Conservation (phyloP, 2,888 invertebrate genomes). For the Stenodera caucasica region DNA sequence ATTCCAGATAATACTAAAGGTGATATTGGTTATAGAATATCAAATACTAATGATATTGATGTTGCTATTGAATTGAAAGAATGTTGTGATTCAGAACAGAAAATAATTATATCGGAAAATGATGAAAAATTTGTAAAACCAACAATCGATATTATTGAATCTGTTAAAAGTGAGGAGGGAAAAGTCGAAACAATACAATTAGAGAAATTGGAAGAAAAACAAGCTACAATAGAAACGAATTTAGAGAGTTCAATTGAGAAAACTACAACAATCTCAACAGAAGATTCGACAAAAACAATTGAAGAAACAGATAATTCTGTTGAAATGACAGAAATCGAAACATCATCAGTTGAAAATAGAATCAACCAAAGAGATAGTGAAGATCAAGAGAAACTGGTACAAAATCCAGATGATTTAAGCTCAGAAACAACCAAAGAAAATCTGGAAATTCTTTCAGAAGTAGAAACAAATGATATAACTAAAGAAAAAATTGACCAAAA, state of each 20-base stretch:
- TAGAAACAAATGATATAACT: not conserved
- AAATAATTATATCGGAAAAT: too few species aligned
- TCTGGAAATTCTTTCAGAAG: not conserved
- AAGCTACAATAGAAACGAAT: too few species aligned
- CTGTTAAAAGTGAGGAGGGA: too few species aligned
- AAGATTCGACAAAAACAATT: not conserved
- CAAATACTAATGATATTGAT: not conserved
- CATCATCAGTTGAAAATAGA: not conserved
- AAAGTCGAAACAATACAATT: not conserved
- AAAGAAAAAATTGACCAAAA: not conserved
- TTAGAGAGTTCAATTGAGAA: too few species aligned
- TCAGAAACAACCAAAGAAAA: not conserved
- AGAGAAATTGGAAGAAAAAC: not conserved
- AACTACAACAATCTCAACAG: not conserved
- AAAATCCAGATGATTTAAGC: not conserved
- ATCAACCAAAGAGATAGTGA: not conserved
- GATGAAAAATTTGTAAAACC: too few species aligned
- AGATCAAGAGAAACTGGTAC: not conserved
- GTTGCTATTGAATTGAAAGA: not conserved
- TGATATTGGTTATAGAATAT: slow-evolving; percentile 21
- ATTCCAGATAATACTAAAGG: slow-evolving; percentile 10
- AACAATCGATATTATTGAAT: too few species aligned
- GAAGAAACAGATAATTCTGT: not conserved
- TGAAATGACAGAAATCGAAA: not conserved
- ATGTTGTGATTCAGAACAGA: too few species aligned